Percentiles rank a stretch among this genome's conserved stretches.
These are phyloP conservation scores for Psittacula cyanocephala DNA, from an alignment of 2,113 vertebrate genomes.

Conservation along the genomic window DNA sequence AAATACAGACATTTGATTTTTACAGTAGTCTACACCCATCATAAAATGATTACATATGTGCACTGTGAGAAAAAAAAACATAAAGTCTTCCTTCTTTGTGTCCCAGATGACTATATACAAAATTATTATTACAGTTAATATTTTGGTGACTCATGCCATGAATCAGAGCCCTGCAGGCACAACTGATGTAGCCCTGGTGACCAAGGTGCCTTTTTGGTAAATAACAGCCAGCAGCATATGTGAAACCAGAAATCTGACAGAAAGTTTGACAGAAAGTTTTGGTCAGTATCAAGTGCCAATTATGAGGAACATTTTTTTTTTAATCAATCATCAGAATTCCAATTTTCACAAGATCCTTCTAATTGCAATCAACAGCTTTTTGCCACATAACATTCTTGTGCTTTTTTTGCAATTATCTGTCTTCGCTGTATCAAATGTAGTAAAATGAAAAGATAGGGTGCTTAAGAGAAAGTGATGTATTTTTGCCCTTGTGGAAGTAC, in stretches of 20 bases:
- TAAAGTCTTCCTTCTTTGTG: not conserved
- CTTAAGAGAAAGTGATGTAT: not conserved
- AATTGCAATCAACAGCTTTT: not conserved
- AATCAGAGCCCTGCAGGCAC: not conserved
- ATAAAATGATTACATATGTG: not conserved
- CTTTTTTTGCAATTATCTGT: not conserved
- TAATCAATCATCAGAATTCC: not conserved
- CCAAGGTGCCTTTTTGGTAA: not conserved
- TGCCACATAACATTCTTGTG: not conserved
- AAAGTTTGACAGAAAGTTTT: not conserved
- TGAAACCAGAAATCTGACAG: not conserved
- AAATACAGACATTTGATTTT: not conserved
- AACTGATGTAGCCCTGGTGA: not conserved
- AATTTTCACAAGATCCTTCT: not conserved
- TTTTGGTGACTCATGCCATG: not conserved
- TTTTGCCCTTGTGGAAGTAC: not conserved
- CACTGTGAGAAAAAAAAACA: not conserved
- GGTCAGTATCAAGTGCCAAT: not conserved
- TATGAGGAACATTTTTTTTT: not conserved
- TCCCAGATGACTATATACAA: not conserved
- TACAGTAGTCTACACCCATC: not conserved
- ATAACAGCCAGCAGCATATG: not conserved
- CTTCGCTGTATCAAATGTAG: not conserved
- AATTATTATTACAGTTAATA: not conserved
- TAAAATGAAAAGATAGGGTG: not conserved